A percentile compares a stretch with the other conserved stretches of the same genome.
Conservation (phyloP, 2,113 vertebrate species). For the Etheostoma spectabile region DNA sequence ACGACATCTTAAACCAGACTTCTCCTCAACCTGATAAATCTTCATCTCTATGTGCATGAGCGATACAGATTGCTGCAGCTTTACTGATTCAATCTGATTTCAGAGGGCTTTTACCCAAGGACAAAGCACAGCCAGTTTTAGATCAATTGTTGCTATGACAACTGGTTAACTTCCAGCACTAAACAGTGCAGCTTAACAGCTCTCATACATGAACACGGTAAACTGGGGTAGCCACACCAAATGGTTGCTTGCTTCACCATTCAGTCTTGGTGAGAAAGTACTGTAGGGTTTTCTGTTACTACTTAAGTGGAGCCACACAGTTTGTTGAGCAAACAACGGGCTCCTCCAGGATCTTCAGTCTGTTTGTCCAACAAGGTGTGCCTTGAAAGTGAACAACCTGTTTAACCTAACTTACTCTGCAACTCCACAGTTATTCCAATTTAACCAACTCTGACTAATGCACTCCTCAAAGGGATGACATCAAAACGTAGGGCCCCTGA, state of each 20-base stretch:
- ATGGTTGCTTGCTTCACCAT: slow-evolving; percentile 1
- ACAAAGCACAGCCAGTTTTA: slow-evolving; percentile 64
- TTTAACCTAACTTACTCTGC: slow-evolving; percentile 6
- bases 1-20: slow-evolving; percentile 31
- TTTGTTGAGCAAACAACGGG: slow-evolving; percentile 66
- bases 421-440: not conserved
- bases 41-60: not conserved
- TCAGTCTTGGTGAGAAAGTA: not conserved
- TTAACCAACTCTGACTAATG: not conserved
- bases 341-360: slow-evolving; percentile 69
- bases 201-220: slow-evolving; percentile 29
- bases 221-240: slow-evolving; percentile 12
- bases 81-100: slow-evolving; percentile 45
- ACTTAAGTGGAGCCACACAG: slow-evolving; percentile 1
- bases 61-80: slow-evolving; percentile 14
- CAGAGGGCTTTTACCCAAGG: slow-evolving; percentile 60
- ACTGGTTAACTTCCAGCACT: slow-evolving; percentile 65
- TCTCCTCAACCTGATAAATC: slow-evolving; percentile 19
- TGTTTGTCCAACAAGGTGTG: slow-evolving; percentile 79
- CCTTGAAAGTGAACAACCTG: slow-evolving; percentile 18
- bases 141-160: slow-evolving; percentile 76
- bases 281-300: slow-evolving; percentile 9
- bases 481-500: not conserved
- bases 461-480: not conserved
- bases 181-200: slow-evolving; percentile 46